phyloP scores from a whole-genome alignment of 2,888 invertebrate species.

The Arctia plantaginis region DNA sequence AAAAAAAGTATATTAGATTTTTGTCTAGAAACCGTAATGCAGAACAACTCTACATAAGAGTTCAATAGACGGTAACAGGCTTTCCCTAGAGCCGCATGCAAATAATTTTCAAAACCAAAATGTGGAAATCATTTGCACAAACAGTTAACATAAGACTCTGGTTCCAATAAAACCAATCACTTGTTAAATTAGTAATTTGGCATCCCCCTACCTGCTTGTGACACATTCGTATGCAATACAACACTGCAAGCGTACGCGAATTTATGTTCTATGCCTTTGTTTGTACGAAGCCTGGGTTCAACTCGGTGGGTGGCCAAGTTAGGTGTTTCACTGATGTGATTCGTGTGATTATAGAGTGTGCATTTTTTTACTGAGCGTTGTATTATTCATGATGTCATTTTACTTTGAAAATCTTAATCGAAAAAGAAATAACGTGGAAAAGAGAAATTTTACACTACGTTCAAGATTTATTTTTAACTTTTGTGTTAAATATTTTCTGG shows the following conservation, averaged over 20 bases:
- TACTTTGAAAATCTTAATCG: neutral
- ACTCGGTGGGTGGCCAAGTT: constrained; percentile 74
- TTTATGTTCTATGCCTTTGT: constrained; percentile 69
- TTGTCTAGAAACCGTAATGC: neutral
- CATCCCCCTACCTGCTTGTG: constrained; percentile 41
- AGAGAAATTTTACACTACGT: neutral
- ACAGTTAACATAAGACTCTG: neutral
- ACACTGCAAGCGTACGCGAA: constrained; percentile 59
- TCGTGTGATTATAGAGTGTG: neutral
- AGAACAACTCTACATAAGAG: neutral
- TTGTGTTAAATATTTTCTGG: neutral
- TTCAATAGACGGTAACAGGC: neutral
- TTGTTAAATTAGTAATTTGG: constrained; percentile 32
- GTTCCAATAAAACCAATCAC: constrained; percentile 16
- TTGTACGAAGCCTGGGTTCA: constrained; percentile 67
- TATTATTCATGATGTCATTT: neutral
- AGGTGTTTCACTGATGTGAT: constrained; percentile 47
- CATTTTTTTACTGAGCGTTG: constrained; percentile 29
- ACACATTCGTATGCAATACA: constrained; percentile 69
- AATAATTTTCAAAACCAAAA: neutral
- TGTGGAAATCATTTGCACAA: neutral
- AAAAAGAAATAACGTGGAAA: neutral
- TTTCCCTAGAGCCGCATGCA: neutral
- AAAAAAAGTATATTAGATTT: neutral
- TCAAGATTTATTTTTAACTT: neutral